Percentiles rank a stretch among this genome's conserved stretches.
phyloP scores from a whole-genome alignment of 2,797 vertebrate species.

The Crax fasciolata region DNA sequence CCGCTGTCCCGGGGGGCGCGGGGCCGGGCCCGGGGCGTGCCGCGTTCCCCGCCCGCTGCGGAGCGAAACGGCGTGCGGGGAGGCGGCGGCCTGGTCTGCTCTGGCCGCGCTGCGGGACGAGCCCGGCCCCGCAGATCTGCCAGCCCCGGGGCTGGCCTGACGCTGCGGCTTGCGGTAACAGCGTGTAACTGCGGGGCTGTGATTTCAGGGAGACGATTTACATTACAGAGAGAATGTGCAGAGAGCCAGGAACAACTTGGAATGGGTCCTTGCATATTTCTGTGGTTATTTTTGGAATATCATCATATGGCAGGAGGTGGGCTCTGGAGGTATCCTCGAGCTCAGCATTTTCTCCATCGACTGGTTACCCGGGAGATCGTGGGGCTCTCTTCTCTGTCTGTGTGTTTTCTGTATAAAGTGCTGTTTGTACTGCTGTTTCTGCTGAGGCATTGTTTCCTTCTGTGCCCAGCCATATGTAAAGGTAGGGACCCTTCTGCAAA shows the following conservation, averaged over 20 bases:
- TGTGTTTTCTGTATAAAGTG: background rate
- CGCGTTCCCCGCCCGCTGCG: too few species aligned
- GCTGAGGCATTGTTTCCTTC: background rate
- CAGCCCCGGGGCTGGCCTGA: background rate
- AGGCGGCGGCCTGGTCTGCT: background rate
- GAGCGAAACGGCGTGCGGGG: background rate
- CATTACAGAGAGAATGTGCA: conserved; percentile 27
- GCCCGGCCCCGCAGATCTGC: background rate
- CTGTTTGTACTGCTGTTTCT: background rate
- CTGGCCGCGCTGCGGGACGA: background rate
- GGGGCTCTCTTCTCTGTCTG: background rate
- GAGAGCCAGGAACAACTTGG: conserved; percentile 60
- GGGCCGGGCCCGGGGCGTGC: too few species aligned
- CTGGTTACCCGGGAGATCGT: conserved; percentile 49
- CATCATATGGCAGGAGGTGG: conserved; percentile 66
- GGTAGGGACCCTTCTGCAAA: conserved; percentile 4
- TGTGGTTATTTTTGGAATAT: conserved; percentile 68
- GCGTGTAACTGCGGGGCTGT: background rate
- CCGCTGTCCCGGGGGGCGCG: too few species aligned
- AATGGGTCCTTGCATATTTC: conserved; percentile 60
- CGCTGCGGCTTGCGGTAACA: background rate
- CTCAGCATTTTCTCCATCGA: conserved; percentile 56
- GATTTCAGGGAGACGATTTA: conserved; percentile 26
- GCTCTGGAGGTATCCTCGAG: conserved; percentile 62
- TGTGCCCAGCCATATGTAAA: background rate